Evolutionary conservation across 2,888 invertebrate species (phyloP), one percentile per base, ranked within the genome.

Genomic region (Nipponacmea schrenckii): DNA sequence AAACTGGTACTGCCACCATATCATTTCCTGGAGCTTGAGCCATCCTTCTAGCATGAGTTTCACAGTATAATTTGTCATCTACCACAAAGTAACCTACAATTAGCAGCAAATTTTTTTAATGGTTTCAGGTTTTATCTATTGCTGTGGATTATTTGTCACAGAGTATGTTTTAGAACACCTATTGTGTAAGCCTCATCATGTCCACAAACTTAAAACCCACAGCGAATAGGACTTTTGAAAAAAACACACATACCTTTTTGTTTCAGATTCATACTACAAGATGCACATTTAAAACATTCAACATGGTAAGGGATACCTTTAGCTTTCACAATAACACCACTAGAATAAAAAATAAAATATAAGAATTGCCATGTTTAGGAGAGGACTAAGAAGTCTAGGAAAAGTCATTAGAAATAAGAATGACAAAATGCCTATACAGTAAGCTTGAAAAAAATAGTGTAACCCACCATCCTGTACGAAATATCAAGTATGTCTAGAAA

Each of bases 311-410:
- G 96, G 91, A 96, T 95, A 87, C 97, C 97, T 93, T 96, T 96
- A 90, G 98, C 96, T 89, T 96, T 94, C 79, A 98, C 97, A 92
- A 98, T 98, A 79, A 98, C 97, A 81, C 98, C 98, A 84, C 98
- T 98, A 89, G 73, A 91, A 90, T 39, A 64, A 31, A 67, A 69
- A 56, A 67, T 67, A 24, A 63, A 4, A 63, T n/a, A 20, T 45
- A 69, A 17, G 8, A 68, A 14, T 56, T 24, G 27, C 7, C 27
- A n/a, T 17, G 3, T 15, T 17, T 24, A 20, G 63, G 4, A 45
- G 5, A 63, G 3, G 14, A 17, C 44, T n/a, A 39, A 24, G n/a
- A 24, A 24, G 48, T 12, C 62, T 15, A 56, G 46, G 31, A 3
- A 67, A 14, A 24, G 0, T 67, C 15, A 15, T n/a, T 24, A 31